Percentiles rank a stretch among this genome's conserved stretches.
Conservation (phyloP, 2,113 vertebrate species). For the Lepisosteus osseus region DNA sequence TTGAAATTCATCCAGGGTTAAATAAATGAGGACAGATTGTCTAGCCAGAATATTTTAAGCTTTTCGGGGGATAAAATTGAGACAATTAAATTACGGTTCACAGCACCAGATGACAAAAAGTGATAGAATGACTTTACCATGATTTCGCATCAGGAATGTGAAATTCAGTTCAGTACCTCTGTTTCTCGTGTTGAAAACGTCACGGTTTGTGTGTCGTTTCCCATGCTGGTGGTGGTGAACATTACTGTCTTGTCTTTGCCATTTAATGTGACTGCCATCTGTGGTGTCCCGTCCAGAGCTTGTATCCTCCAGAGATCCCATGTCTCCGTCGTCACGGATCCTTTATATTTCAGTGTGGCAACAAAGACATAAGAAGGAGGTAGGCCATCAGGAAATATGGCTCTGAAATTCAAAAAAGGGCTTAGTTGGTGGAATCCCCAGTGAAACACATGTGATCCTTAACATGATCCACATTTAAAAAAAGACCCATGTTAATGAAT, state of each 20-base stretch:
- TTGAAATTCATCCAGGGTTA: no score
- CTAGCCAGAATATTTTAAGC: no score
- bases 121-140: no score
- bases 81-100: no score
- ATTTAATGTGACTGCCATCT: constrained; percentile 89
- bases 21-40: no score
- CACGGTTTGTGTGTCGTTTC: constrained; percentile 79
- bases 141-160: no score
- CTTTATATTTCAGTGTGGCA: constrained; percentile 89
- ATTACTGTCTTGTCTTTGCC: constrained; percentile 75
- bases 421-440: neutral
- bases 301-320: constrained; percentile 96
- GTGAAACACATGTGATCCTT: neutral
- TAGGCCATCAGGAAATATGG: constrained; percentile 91
- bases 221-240: constrained; percentile 84
- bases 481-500: neutral
- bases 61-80: no score
- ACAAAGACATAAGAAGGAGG: constrained; percentile 96
- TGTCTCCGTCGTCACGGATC: constrained; percentile 71
- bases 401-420: constrained; percentile 55
- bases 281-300: constrained; percentile 76
- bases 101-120: no score
- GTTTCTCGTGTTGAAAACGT: constrained; percentile 70
- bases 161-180: constrained; percentile 63
- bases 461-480: neutral